Conservation (phyloP, 2,888 invertebrate species). For the Cecidostiba fungosa region DNA sequence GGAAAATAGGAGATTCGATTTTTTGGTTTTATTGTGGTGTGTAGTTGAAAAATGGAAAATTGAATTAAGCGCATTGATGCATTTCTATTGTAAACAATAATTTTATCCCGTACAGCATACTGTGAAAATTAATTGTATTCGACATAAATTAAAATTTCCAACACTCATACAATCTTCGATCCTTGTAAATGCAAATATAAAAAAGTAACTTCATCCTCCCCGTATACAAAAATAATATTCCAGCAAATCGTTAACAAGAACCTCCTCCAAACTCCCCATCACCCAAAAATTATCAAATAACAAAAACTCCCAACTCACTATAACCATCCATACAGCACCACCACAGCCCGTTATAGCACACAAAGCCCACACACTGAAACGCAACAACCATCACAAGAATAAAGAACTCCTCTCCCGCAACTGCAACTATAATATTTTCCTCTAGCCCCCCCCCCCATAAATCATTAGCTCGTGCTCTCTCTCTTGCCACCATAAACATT, state of each 20-base stretch:
- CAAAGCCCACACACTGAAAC: not conserved
- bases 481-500: conserved; percentile 11
- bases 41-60: not conserved
- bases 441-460: not conserved
- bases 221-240: not conserved
- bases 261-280: too few species aligned
- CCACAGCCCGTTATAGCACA: not conserved
- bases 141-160: too few species aligned
- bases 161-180: too few species aligned
- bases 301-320: not conserved
- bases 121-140: too few species aligned
- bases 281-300: not conserved
- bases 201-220: too few species aligned
- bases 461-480: conserved; percentile 46
- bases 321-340: not conserved
- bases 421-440: conserved; percentile 15
- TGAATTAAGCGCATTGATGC: not conserved
- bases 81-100: not conserved
- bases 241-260: not conserved
- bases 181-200: too few species aligned
- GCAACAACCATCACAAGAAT: not conserved
- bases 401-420: not conserved
- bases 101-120: too few species aligned
- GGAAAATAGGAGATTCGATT: not conserved
- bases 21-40: not conserved